These are phyloP conservation scores for Anabacerthia variegaticeps DNA, from an alignment of 2,797 vertebrate species.

Conservation along the genomic window DNA sequence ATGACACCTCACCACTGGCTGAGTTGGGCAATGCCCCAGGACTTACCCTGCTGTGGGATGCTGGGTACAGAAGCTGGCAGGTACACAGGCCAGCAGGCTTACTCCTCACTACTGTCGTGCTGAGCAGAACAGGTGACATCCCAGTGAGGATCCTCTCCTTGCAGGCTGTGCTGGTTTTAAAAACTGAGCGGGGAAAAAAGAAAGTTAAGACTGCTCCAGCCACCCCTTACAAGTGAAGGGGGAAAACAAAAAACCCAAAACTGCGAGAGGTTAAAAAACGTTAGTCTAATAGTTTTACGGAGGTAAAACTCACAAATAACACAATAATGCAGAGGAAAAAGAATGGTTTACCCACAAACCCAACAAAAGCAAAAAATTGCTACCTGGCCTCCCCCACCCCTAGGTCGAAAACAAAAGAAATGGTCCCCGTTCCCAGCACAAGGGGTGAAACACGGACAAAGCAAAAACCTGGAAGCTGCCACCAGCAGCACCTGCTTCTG, in stretches of 20 bases:
- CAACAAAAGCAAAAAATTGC: background rate
- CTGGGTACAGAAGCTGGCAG: background rate
- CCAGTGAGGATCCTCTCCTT: background rate
- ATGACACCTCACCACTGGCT: background rate
- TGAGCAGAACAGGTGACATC: background rate
- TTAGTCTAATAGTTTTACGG: background rate
- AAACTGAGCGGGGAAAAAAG: background rate
- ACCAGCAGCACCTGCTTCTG: background rate
- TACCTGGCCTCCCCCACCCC: background rate
- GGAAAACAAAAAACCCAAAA: background rate
- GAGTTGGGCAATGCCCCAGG: background rate
- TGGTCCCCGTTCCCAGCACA: background rate
- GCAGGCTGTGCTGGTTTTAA: background rate
- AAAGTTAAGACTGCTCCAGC: background rate
- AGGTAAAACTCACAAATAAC: background rate
- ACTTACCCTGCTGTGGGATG: background rate
- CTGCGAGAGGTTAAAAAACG: background rate
- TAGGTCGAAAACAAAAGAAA: background rate
- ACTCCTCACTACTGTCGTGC: fast-evolving
- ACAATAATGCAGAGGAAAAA: background rate
- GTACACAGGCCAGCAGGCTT: background rate
- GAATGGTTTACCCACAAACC: background rate
- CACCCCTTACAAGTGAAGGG: background rate
- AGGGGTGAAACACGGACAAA: background rate
- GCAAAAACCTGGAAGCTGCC: background rate